phyloP scores from a whole-genome alignment of 2,888 invertebrate species.

The Drosophila pseudotalamancana region DNA sequence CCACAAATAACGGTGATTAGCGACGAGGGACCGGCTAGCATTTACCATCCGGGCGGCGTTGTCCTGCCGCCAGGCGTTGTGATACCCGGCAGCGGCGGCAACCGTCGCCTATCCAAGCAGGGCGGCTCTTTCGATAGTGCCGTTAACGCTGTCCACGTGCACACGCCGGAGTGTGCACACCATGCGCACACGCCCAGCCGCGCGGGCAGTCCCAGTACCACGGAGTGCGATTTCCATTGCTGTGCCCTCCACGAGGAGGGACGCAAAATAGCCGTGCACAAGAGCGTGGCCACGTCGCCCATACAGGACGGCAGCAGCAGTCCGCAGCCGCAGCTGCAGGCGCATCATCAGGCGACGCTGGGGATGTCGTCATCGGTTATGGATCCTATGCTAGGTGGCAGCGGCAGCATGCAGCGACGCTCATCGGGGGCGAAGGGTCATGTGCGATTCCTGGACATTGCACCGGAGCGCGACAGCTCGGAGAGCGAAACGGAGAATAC shows the following conservation, averaged over 20 bases:
- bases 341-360: conserved; percentile 64
- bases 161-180: conserved; percentile 92
- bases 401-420: conserved; percentile 83
- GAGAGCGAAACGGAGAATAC: conserved; percentile 97
- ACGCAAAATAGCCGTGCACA: conserved; percentile 95
- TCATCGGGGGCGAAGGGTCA: conserved; percentile 88
- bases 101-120: conserved; percentile 86
- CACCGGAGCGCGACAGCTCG: conserved; percentile 92
- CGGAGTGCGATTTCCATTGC: conserved; percentile 97
- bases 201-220: conserved; percentile 87
- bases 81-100: conserved; percentile 77
- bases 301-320: conserved; percentile 91
- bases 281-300: conserved; percentile 96
- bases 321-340: conserved; percentile 86
- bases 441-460: conserved; percentile 93
- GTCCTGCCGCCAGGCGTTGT: conserved; percentile 81
- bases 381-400: conserved; percentile 84
- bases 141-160: conserved; percentile 89
- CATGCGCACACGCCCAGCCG: conserved; percentile 89
- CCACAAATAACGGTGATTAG: conserved; percentile 97
- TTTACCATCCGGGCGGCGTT: conserved; percentile 83
- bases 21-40: conserved; percentile 91
- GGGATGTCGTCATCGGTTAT: conserved; percentile 84
- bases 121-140: conserved; percentile 89
- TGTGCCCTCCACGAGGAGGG: conserved; percentile 97